Evolutionary conservation across 37 sponge, comb jelly and placozoan species (phyloP), one percentile per base, ranked within the genome.

Genomic region (Cliona cf. orientalis): DNA sequence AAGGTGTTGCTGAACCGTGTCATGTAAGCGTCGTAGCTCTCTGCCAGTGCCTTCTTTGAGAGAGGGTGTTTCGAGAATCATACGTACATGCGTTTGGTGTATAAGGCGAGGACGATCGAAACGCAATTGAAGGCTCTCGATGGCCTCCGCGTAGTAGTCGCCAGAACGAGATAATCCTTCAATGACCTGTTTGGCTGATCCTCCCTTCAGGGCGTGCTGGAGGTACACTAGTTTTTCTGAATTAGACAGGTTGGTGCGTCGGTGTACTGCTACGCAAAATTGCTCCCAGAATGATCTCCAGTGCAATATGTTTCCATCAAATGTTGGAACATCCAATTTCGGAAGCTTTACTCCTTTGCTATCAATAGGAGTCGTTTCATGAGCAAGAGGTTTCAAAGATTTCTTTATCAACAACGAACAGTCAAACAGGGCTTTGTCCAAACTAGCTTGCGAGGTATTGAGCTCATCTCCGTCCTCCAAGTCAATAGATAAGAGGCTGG

Each of bases 261-360:
- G 45, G 44, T 71, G 71, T 19, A 71, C 71, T 22, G 71, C 40
- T 22, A 41, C 28, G 44, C 71, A 42, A 41, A 71, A 71, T 71
- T 71, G 71, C 44, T 71, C 71, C 71, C 71, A 71, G 28, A 71
- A 71, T 38, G 42, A 42, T 42, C 71, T 71, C 71, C 71, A 71
- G 28, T 71, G 42, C 23, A 71, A 28, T 26, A 71, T 38, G 17
- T 71, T 41, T 22, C 71, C 71, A 41, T 71, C 71, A 41, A 71
- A 71, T 12, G 42, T 71, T 42, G 71, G 71, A 31, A 71, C 71
- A 71, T 71, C 42, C 21, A 42, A 22, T 42, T 71, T 71, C n/a
- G 71, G 71, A 21, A 71, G 71, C 28, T 71, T 71, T 12, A 71
- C 44, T 41, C 71, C 71, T 41, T 38, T 71, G 23, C 71, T 28